Evolutionary conservation across 2,113 vertebrate genomes (phyloP), one percentile per base, ranked within the genome.

Genomic region (Oenanthe melanoleuca): DNA sequence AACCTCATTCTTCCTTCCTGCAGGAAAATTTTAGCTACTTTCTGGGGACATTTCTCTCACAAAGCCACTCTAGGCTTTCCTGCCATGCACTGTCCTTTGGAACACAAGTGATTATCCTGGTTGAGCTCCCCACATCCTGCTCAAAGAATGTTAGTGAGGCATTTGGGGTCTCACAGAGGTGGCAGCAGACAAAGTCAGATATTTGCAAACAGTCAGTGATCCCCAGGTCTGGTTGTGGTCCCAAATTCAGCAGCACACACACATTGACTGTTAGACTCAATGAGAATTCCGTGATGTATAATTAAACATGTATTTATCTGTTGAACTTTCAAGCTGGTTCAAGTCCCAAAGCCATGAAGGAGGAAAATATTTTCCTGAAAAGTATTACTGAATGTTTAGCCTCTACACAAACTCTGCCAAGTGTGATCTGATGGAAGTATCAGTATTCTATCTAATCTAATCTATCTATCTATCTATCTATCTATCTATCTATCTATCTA

Each of bases 61-160:
- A 75, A 65, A 82, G 23, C 10, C 28, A 38, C 26, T 93, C 33
- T 7, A 16, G 57, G 74, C 25, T 94, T 94, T 96, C 67, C 77
- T 80, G 73, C 50, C 75, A 93, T 34, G 34, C 55, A 38, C 56
- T 65, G 10, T 63, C 18, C 47, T 77, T 86, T 89, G 77, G 78
- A 90, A 94, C 93, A 92, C 80, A 95, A 96, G 75, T 89, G 52
- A 96, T 93, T 88, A 88, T 66, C 86, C 83, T 16, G 53, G 67
- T 89, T 94, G 82, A 77, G 64, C 33, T 90, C 31, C 65, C 26
- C 64, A 67, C 57, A 64, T 25, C 33, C 44, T 7, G 11, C 49
- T 84, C 49, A 47, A 85, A 80, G 52, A 67, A 79, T 42, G 34
- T 59, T 88, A 53, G 80, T 93, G 50, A 94, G n/a, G 38, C 24